phyloP scores from a whole-genome alignment of 2,113 vertebrate genomes.

The Hiodon alosoides region DNA sequence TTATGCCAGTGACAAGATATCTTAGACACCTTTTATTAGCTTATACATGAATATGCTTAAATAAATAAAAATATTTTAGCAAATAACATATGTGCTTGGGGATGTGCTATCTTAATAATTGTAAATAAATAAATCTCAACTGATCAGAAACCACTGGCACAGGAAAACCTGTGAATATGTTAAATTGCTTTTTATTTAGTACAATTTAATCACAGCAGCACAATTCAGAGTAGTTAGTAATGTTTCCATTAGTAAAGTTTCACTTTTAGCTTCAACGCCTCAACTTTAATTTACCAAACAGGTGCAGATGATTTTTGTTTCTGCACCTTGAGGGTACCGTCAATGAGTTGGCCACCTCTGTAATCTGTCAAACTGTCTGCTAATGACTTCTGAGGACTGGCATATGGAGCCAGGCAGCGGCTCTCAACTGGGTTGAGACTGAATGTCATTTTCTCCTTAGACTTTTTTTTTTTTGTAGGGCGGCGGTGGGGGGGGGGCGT shows the following conservation, averaged over 20 bases:
- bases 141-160: no score
- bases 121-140: no score
- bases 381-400: conserved; percentile 40
- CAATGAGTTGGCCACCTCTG: conserved; percentile 7
- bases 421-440: conserved; percentile 36
- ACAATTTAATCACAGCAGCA: no score
- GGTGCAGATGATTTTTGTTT: neutral
- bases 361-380: conserved; percentile 4
- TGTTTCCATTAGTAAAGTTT: neutral
- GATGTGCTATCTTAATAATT: no score
- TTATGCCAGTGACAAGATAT: no score
- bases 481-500: neutral
- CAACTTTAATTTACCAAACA: neutral
- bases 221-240: no score
- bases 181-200: no score
- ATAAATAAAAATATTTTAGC: no score
- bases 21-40: no score
- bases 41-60: no score
- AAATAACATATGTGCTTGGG: no score
- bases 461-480: neutral
- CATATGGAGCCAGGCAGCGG: conserved; percentile 41
- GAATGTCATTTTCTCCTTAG: conserved; percentile 23
- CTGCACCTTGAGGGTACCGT: neutral
- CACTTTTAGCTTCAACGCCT: neutral
- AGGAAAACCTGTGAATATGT: no score